Conservation (phyloP, 1,140 invertebrate species). For the Cotesia chilonis region DNA sequence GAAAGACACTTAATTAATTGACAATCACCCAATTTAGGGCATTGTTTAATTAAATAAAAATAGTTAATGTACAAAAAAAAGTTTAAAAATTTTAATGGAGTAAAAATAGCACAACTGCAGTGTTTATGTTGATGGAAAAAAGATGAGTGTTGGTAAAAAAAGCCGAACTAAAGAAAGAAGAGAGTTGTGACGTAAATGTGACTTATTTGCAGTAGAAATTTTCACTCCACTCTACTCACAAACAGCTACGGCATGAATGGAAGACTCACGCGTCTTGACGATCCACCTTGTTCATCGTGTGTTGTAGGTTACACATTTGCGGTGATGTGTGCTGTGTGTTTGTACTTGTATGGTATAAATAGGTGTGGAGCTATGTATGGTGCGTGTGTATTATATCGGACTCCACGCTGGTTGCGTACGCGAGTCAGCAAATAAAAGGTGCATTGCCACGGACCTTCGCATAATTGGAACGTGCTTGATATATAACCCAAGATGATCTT, state of each 20-base stretch:
- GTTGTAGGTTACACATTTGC: neutral
- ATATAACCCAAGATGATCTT: neutral
- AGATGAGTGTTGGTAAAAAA: neutral
- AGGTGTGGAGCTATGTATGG: neutral
- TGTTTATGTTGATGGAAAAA: constrained; percentile 36
- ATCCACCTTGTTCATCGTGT: neutral
- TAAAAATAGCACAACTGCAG: neutral
- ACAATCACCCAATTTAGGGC: too few relatives aligned
- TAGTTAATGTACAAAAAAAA: too few relatives aligned
- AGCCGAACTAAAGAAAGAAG: neutral
- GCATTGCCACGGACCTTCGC: constrained; percentile 20
- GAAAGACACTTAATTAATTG: too few relatives aligned
- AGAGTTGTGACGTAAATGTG: constrained; percentile 17
- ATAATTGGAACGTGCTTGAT: constrained; percentile 30
- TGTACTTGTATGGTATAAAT: constrained; percentile 7
- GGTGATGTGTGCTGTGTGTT: neutral
- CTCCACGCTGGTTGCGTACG: constrained; percentile 30
- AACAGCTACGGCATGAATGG: constrained; percentile 27
- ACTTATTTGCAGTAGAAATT: constrained; percentile 15
- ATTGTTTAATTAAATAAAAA: too few relatives aligned
- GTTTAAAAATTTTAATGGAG: too few relatives aligned
- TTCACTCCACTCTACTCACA: constrained; percentile 7
- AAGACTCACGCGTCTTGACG: constrained; percentile 12
- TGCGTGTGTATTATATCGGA: constrained; percentile 3
- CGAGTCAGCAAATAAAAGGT: constrained; percentile 11